Base-by-base conservation (phyloP, 2,113 vertebrate species). In the Onychostoma macrolepis region DNA sequence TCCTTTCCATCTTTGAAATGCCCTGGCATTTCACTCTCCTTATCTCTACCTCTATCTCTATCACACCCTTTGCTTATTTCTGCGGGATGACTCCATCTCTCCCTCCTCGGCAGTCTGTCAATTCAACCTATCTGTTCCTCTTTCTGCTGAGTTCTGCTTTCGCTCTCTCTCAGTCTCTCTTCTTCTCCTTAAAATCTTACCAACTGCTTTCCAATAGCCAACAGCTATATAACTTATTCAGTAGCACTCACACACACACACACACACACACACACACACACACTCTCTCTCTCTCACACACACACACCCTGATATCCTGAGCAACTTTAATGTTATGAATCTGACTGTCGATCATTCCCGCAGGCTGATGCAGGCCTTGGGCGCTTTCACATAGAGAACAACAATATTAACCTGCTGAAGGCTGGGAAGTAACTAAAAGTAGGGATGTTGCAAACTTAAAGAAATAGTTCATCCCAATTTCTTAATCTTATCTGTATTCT, bases 171-270 rank as follows among this genome's bases (percentile, higher is more conserved):
- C n/a, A n/a, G 11, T 28, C 58, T 28, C 80, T 33, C 81, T 36
- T 24, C 65, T 72, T 72, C 33, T 38, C 69, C 82, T 74, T 56
- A 67, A 84, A 75, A 74, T 84, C 65, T 74, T 58, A 58, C 83
- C 30, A 38, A 74, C 45, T 41, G 82, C 67, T 74, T 84, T 84
- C 82, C 67, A 74, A 84, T 84, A 75, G 83, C 83, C 89, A 90
- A 91, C 85, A 90, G 88, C 87, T 90, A 87, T 83, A 87, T 89
- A 84, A 90, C 87, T 89, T 83, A 84, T 77, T 84, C 75, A 84
- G 26, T 65, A 69, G 82, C 26, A 56, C 72, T 28, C 75, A 0
- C 38, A 1, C 72, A 15, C 72, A 6, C 38, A 13, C 17, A 58
- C 26, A 36, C 86, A 48, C 65, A 72, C 24, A 50, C 36, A 76